phyloP scores from a whole-genome alignment of 2,888 invertebrate genomes.

The Ormyrus pomaceus region DNA sequence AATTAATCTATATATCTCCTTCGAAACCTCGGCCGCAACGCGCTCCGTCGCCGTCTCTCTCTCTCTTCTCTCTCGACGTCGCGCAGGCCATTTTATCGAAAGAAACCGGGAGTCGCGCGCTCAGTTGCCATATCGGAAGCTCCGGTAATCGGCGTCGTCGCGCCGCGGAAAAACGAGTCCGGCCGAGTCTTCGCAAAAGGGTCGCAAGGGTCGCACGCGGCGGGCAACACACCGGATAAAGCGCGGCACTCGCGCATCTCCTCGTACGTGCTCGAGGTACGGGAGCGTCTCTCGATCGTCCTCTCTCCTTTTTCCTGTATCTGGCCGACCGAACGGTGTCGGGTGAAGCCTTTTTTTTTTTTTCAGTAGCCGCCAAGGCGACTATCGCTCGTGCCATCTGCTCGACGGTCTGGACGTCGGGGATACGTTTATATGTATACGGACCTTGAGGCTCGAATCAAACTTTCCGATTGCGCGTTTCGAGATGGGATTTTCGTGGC shows the following conservation, averaged over 20 bases:
- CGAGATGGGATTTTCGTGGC: too few species aligned
- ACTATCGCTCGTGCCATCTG: slow-evolving; percentile 32
- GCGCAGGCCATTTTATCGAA: background rate
- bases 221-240: slow-evolving; percentile 19
- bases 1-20: slow-evolving; percentile 15
- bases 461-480: slow-evolving; percentile 10
- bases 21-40: too few species aligned
- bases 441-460: background rate
- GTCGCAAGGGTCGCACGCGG: background rate
- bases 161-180: slow-evolving; percentile 23
- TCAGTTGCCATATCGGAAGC: slow-evolving; percentile 15
- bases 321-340: slow-evolving; percentile 9
- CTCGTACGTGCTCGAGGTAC: slow-evolving; percentile 36
- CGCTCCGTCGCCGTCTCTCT: too few species aligned
- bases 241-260: background rate
- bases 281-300: background rate
- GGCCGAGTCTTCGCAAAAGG: background rate
- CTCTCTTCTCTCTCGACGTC: background rate
- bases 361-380: slow-evolving; percentile 20
- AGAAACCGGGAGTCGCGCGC: background rate
- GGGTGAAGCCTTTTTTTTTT: slow-evolving; percentile 29
- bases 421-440: background rate
- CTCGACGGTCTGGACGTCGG: background rate
- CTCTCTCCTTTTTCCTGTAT: background rate
- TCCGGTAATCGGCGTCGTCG: slow-evolving; percentile 3